Percentiles rank a stretch among this genome's conserved stretches.
Conservation (phyloP, 2,888 invertebrate species). For the Lacanobia oleracea region DNA sequence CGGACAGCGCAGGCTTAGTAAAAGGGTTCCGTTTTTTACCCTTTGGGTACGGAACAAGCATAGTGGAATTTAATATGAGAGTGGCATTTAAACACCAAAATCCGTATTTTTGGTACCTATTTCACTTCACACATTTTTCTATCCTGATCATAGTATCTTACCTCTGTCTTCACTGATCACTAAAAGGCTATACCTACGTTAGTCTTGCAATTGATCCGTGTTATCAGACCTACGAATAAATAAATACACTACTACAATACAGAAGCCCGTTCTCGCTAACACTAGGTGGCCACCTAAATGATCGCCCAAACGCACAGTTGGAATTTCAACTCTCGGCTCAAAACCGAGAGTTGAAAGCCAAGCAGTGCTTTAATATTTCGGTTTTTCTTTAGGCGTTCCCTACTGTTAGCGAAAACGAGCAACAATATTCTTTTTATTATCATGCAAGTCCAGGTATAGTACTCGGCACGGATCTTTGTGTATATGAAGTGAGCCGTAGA, state of each 20-base stretch:
- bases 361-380: too few relatives aligned
- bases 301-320: neutral
- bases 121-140: neutral
- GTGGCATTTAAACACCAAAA: too few relatives aligned
- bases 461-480: constrained; percentile 9
- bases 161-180: constrained; percentile 17
- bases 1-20: too few relatives aligned
- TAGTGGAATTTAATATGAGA: too few relatives aligned
- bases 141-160: constrained; percentile 1
- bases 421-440: neutral
- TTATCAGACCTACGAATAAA: constrained; percentile 19
- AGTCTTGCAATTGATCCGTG: constrained; percentile 42
- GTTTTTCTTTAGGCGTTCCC: too few relatives aligned
- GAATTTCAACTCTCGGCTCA: neutral
- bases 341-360: neutral
- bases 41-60: too few relatives aligned
- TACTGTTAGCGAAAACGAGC: neutral
- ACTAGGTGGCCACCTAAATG: neutral
- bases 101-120: too few relatives aligned
- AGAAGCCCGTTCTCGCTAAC: neutral
- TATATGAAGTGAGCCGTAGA: neutral
- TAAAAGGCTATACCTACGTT: neutral
- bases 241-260: neutral
- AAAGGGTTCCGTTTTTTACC: too few relatives aligned
- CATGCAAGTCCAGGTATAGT: neutral